A percentile compares a stretch with the other conserved stretches of the same genome.
Conservation (phyloP, 1,140 invertebrate genomes). For the Melanaphis sacchari region DNA sequence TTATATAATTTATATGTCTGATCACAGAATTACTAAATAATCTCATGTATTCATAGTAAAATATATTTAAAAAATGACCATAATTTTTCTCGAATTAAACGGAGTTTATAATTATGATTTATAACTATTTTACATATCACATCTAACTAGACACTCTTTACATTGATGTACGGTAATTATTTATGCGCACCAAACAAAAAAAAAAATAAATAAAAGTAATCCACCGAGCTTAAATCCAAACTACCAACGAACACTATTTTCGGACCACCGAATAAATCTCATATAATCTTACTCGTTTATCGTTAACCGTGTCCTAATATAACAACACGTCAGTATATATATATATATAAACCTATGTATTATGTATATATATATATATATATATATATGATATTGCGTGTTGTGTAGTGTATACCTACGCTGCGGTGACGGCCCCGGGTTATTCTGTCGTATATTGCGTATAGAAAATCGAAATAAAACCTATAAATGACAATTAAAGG, state of each 20-base stretch:
- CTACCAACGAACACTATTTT: constrained; percentile 9
- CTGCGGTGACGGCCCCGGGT: neutral
- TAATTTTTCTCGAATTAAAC: neutral
- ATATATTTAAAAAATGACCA: neutral
- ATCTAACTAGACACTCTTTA: neutral
- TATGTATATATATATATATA: no score
- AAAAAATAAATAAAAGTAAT: constrained; percentile 1
- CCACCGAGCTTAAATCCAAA: neutral
- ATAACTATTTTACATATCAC: neutral
- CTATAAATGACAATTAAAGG: constrained; percentile 25
- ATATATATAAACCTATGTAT: neutral
- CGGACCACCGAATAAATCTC: constrained; percentile 13
- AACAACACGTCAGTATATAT: neutral
- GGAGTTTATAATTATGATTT: neutral
- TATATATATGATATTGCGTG: neutral
- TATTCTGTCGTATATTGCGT: neutral
- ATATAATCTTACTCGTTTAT: constrained; percentile 26
- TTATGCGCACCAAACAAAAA: neutral
- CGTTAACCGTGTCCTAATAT: neutral
- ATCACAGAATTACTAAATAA: no score
- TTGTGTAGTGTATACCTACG: neutral
- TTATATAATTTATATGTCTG: neutral
- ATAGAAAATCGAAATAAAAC: constrained; percentile 7
- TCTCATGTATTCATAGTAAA: neutral
- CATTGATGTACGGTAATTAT: neutral